Conservation (phyloP, 2,113 vertebrate species). For the Oncorhynchus clarkii region DNA sequence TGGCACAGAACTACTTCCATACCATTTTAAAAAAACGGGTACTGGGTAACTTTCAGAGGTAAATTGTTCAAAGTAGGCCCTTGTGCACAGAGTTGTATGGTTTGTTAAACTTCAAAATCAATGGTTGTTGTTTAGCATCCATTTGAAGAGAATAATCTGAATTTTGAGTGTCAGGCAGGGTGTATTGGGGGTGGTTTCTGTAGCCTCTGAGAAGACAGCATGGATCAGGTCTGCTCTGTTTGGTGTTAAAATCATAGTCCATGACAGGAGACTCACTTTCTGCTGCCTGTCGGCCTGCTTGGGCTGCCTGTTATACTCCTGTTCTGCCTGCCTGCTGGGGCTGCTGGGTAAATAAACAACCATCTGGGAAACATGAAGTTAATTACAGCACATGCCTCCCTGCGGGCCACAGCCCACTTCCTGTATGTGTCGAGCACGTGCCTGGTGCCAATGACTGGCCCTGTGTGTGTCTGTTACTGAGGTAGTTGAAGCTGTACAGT, state of each 20-base stretch:
- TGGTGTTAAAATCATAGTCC: conserved; percentile 33
- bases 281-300: not conserved
- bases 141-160: too few relatives aligned
- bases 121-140: too few relatives aligned
- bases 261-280: conserved; percentile 32
- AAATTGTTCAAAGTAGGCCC: too few relatives aligned
- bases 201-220: not conserved
- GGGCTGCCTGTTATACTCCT: too few relatives aligned
- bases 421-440: not conserved
- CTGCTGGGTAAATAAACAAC: conserved; percentile 46
- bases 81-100: too few relatives aligned
- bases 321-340: too few relatives aligned
- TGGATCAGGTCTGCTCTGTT: not conserved
- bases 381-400: conserved; percentile 10
- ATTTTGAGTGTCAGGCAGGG: too few relatives aligned
- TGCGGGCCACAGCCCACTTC: not conserved
- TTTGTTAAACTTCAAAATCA: too few relatives aligned
- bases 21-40: too few relatives aligned
- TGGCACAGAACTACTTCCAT: too few relatives aligned
- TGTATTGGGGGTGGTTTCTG: too few relatives aligned
- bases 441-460: not conserved
- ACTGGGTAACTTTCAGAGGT: too few relatives aligned
- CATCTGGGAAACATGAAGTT: conserved; percentile 35
- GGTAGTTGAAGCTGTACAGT: conserved; percentile 20
- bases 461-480: conserved; percentile 22